phyloP scores from a whole-genome alignment of 2,113 vertebrate genomes.

The Odocoileus hemionus region DNA sequence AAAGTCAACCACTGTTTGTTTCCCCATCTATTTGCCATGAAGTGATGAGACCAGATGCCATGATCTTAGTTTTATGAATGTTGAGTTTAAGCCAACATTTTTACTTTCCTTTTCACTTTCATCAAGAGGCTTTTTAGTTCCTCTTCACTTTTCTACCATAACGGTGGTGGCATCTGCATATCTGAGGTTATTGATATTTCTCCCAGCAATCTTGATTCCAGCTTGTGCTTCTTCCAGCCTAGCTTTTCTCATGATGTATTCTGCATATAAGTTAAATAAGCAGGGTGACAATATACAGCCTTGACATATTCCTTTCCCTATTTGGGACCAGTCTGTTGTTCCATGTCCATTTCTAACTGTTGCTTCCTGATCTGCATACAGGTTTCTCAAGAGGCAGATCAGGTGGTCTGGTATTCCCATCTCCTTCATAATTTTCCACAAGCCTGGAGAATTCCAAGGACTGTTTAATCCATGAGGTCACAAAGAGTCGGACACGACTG shows the following conservation, averaged over 20 bases:
- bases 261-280: too few species aligned
- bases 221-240: too few species aligned
- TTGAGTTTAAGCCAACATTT: too few species aligned
- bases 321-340: neutral
- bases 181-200: too few species aligned
- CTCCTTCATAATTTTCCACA: neutral
- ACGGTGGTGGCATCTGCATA: too few species aligned
- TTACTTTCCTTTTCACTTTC: too few species aligned
- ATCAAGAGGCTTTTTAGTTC: too few species aligned
- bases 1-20: neutral
- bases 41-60: fast-evolving
- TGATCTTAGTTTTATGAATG: neutral
- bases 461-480: neutral
- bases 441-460: neutral
- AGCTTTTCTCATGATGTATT: too few species aligned
- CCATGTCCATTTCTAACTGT: neutral
- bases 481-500: neutral
- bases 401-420: neutral
- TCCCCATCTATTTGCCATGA: neutral
- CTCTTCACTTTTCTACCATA: too few species aligned
- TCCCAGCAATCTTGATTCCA: too few species aligned
- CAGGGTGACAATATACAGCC: too few species aligned
- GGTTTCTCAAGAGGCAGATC: neutral
- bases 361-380: neutral
- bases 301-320: too few species aligned